Conservation (phyloP, 1,140 invertebrate species). For the Pantala flavescens region DNA sequence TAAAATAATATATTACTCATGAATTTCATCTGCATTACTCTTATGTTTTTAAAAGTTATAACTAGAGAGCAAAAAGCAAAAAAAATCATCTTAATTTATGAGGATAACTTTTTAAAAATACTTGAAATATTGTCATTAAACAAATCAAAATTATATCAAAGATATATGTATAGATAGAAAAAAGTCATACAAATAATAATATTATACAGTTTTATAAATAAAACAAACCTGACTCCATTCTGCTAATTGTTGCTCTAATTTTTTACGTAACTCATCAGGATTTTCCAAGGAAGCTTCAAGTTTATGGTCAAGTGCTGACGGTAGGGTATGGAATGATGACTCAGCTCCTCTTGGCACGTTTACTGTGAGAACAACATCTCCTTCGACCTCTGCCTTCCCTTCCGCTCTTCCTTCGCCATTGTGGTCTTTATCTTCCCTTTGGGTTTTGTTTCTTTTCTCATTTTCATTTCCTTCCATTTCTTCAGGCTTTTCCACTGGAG, state of each 20-base stretch:
- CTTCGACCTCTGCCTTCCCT: slow-evolving; percentile 57
- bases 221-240: slow-evolving; percentile 36
- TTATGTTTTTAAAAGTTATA: neutral
- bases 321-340: slow-evolving; percentile 52
- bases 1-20: neutral
- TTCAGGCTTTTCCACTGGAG: slow-evolving; percentile 37
- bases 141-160: too few relatives aligned
- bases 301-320: slow-evolving; percentile 36
- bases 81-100: too few relatives aligned
- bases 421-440: slow-evolving; percentile 23
- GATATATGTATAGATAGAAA: too few relatives aligned
- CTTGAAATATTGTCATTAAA: too few relatives aligned
- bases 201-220: too few relatives aligned
- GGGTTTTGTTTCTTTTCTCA: slow-evolving; percentile 22
- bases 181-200: too few relatives aligned
- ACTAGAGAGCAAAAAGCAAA: too few relatives aligned
- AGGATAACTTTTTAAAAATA: too few relatives aligned
- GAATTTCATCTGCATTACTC: neutral
- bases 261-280: slow-evolving; percentile 31
- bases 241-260: slow-evolving; percentile 45
- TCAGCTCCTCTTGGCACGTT: slow-evolving; percentile 55
- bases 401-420: slow-evolving; percentile 28
- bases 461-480: slow-evolving; percentile 27
- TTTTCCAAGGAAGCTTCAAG: slow-evolving; percentile 24
- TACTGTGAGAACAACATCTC: slow-evolving; percentile 56